Evolutionary conservation across 2,797 vertebrate genomes (phyloP).

Genomic region (Vipera latastei): DNA sequence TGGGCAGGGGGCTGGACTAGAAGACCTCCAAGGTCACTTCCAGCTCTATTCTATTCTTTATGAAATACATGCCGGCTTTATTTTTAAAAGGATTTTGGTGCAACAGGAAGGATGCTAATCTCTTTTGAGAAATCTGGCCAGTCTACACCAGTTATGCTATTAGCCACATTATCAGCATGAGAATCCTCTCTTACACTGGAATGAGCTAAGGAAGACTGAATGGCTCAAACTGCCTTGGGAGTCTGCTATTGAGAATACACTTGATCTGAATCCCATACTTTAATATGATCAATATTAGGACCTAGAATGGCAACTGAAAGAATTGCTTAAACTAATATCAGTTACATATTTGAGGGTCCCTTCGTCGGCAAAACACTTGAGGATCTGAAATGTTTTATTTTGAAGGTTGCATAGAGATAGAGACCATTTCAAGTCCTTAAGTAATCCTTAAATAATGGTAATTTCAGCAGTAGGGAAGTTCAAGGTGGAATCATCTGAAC

Average conservation of each 20-base stretch:
- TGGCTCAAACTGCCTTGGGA: background rate
- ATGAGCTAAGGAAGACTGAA: background rate
- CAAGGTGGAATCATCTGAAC: background rate
- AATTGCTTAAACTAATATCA: background rate
- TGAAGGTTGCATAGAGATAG: background rate
- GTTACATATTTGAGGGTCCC: background rate
- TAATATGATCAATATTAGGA: background rate
- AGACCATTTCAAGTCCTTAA: background rate
- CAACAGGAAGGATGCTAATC: background rate
- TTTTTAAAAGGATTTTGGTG: background rate
- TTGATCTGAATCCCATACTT: background rate
- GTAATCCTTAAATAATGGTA: background rate
- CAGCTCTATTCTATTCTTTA: no score
- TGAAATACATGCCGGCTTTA: background rate
- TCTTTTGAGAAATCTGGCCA: background rate
- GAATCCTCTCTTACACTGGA: background rate
- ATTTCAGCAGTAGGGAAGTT: background rate
- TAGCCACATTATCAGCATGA: background rate
- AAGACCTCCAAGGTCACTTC: no score
- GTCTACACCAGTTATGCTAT: background rate
- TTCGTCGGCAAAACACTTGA: background rate
- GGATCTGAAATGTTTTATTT: background rate
- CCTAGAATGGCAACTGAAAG: background rate
- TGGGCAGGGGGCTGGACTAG: no score
- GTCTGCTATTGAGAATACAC: background rate